Evolutionary conservation across 1,140 invertebrate genomes (phyloP), one percentile per base, ranked within the genome.

Genomic region (Aphaenogaster rudis): DNA sequence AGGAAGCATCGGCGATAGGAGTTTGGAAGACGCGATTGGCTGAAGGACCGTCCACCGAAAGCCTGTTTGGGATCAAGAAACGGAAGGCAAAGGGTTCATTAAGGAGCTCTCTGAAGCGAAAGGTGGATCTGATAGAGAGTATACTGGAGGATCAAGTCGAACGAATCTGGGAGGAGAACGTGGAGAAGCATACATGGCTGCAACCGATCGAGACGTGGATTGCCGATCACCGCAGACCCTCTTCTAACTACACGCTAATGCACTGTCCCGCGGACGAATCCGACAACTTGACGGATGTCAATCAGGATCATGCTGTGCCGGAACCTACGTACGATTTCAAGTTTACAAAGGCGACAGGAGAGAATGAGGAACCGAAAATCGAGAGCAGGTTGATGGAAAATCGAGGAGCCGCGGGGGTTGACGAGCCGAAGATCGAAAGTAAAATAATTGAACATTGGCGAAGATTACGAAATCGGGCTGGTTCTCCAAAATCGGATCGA

Each of bases 161-260:
- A 61, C 91, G 72, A 4, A 90, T 92, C 8, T 71, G 89, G 66
- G 92, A 92, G n/a, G 91, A 93, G 13, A 91, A 84, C 8, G 9
- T 90, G 8, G 90, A 94, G 39, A 94, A 92, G 59, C 89, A 92
- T 86, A 89, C 91, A 5, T 94, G 93, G 91, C 74, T 93, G 9
- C 86, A 92, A 11, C 92, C 92, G 3, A 91, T 94, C 33, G 93
- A 94, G 15, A 77, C 79, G 0, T 94, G 94, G 93, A 88, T 93
- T 9, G 39, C 71, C 5, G 93, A 94, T 42, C 91, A 82, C 39
- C 74, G 87, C 57, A 92, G 87, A 17, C 9, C 45, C 0, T 72
- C 67, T 5, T 36, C 74, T 9, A 59, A 3, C 1, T 50, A 63
- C 17, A 17, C 72, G 0, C 7, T 50, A 4, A 21, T 50, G 15